Evolutionary conservation across 2,113 vertebrate genomes (phyloP).

Genomic region (Jacana jacana): DNA sequence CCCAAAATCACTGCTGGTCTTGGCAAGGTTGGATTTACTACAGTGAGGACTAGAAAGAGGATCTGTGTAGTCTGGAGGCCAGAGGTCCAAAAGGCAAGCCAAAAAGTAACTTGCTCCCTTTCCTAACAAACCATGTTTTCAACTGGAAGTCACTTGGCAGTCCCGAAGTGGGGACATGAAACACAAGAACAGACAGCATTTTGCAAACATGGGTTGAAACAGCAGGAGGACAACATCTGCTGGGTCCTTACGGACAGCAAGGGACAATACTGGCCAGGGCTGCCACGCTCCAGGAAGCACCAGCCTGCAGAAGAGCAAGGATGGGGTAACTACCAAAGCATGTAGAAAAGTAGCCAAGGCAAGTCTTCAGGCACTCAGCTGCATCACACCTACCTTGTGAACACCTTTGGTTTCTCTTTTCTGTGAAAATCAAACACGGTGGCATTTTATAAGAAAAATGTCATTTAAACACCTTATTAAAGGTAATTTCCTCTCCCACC

Average conservation of each 20-base stretch:
- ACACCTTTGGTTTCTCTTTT: background rate
- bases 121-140: constrained; percentile 30
- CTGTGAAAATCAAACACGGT: background rate
- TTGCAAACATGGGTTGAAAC: background rate
- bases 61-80: background rate
- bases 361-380: background rate
- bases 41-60: background rate
- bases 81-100: constrained; percentile 14
- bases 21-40: constrained; percentile 9
- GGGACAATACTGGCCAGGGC: background rate
- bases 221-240: background rate
- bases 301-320: rapidly evolving
- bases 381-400: background rate
- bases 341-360: background rate
- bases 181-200: background rate
- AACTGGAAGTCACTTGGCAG: background rate
- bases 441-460: background rate
- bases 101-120: background rate
- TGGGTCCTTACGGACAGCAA: background rate
- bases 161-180: rapidly evolving
- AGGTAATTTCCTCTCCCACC: constrained; percentile 51
- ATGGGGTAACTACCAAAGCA: rapidly evolving
- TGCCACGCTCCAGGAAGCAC: background rate
- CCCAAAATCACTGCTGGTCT: background rate
- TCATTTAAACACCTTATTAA: constrained; percentile 60